phyloP scores from a whole-genome alignment of 2,113 vertebrate species.

The Chiloscyllium plagiosum region DNA sequence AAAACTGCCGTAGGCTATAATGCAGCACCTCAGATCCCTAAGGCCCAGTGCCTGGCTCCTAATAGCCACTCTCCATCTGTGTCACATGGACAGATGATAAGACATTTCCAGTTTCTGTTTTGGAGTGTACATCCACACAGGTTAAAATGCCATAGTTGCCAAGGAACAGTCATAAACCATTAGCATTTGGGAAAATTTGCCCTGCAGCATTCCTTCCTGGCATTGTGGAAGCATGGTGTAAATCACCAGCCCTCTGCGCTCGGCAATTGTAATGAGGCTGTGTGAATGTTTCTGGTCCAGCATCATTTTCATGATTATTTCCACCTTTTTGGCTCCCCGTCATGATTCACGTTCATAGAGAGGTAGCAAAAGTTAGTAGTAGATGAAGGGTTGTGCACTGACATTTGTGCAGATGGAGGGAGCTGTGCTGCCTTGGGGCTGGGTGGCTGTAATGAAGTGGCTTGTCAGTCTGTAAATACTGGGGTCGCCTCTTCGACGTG shows the following conservation, averaged over 20 bases:
- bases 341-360: conserved; percentile 39
- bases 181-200: conserved; percentile 99
- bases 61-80: conserved; percentile 92
- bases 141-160: conserved; percentile 98
- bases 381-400: conserved; percentile 76
- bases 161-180: conserved; percentile 99
- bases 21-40: conserved; percentile 96
- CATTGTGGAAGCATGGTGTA: conserved; percentile 76
- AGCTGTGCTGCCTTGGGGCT: conserved; percentile 76
- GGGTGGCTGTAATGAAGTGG: conserved; percentile 88
- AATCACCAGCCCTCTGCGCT: conserved; percentile 59
- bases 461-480: conserved; percentile 97
- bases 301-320: conserved; percentile 53
- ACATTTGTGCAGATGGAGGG: conserved; percentile 78
- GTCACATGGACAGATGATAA: conserved; percentile 81
- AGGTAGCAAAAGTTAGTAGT: conserved; percentile 56
- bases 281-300: conserved; percentile 53
- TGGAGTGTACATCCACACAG: conserved; percentile 89
- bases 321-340: conserved; percentile 46
- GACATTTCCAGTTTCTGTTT: conserved; percentile 81
- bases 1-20: conserved; percentile 90
- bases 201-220: conserved; percentile 89
- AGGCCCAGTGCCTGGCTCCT: conserved; percentile 92
- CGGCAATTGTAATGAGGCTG: conserved; percentile 72
- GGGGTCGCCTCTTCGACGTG: conserved; percentile 78